phyloP scores from a whole-genome alignment of 2,888 invertebrate genomes.

The Cheilosia urbana region DNA sequence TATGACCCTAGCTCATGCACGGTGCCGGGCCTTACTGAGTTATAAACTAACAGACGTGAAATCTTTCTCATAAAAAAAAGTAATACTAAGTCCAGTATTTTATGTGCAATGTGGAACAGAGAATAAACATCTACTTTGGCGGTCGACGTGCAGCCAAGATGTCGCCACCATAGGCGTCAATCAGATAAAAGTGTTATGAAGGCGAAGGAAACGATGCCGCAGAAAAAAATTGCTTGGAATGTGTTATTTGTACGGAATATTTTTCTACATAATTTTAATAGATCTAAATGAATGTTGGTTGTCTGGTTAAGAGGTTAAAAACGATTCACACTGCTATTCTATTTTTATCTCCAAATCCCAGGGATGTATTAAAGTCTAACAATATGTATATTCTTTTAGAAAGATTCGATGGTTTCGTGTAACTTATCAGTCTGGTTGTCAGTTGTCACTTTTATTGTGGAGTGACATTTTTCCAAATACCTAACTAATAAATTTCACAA shows the following conservation, averaged over 20 bases:
- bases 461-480: too few species aligned
- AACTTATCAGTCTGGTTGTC: too few species aligned
- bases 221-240: slow-evolving; percentile 20
- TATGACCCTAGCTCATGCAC: slow-evolving; percentile 75
- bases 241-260: slow-evolving; percentile 17
- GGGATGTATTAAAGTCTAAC: too few species aligned
- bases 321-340: neutral
- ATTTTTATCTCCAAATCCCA: neutral
- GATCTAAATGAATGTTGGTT: slow-evolving; percentile 10
- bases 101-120: slow-evolving; percentile 27
- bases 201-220: neutral
- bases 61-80: slow-evolving; percentile 29
- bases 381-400: too few species aligned
- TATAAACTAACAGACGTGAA: slow-evolving; percentile 67
- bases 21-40: slow-evolving; percentile 30
- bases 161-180: slow-evolving; percentile 70
- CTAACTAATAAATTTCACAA: too few species aligned
- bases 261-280: slow-evolving; percentile 5
- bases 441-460: too few species aligned
- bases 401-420: too few species aligned
- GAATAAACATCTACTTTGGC: slow-evolving; percentile 31
- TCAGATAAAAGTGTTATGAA: slow-evolving; percentile 45
- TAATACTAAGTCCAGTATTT: slow-evolving; percentile 51
- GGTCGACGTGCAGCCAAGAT: slow-evolving; percentile 71
- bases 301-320: neutral